Evolutionary conservation across 2,113 vertebrate genomes (phyloP).

Genomic region (Coryphaenoides rupestris): DNA sequence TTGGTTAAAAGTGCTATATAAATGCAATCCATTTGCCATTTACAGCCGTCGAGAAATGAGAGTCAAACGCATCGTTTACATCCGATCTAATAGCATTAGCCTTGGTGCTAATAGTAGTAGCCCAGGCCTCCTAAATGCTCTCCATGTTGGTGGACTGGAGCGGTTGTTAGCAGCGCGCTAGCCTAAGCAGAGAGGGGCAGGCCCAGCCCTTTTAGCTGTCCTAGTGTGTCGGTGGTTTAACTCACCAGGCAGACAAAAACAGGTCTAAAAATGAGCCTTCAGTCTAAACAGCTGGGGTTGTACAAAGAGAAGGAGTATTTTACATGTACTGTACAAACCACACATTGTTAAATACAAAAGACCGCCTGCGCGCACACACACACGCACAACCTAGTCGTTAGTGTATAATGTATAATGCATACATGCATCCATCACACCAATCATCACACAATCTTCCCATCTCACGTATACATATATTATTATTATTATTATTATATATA

Average conservation of each 20-base stretch:
- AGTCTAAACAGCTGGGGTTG: too few relatives aligned
- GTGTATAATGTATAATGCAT: too few relatives aligned
- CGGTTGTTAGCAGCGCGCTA: conserved; percentile 41
- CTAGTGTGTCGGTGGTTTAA: conserved; percentile 21
- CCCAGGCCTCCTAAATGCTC: conserved; percentile 17
- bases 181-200: conserved; percentile 10
- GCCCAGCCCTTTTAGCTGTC: conserved; percentile 29
- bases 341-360: too few relatives aligned
- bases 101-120: conserved; percentile 26
- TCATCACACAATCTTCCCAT: too few relatives aligned
- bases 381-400: neutral
- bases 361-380: conserved; percentile 15
- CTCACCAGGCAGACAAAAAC: conserved; percentile 34
- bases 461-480: too few relatives aligned
- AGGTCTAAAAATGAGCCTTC: neutral
- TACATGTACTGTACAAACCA: neutral
- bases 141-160: conserved; percentile 27
- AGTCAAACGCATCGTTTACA: conserved; percentile 22
- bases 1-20: too few relatives aligned
- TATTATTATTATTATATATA: too few relatives aligned
- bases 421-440: too few relatives aligned
- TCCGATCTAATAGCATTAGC: conserved; percentile 28
- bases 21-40: too few relatives aligned
- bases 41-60: neutral
- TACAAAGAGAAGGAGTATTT: neutral